These are phyloP conservation scores for Dallia pectoralis DNA, from an alignment of 2,797 vertebrate species.

Conservation along the genomic window DNA sequence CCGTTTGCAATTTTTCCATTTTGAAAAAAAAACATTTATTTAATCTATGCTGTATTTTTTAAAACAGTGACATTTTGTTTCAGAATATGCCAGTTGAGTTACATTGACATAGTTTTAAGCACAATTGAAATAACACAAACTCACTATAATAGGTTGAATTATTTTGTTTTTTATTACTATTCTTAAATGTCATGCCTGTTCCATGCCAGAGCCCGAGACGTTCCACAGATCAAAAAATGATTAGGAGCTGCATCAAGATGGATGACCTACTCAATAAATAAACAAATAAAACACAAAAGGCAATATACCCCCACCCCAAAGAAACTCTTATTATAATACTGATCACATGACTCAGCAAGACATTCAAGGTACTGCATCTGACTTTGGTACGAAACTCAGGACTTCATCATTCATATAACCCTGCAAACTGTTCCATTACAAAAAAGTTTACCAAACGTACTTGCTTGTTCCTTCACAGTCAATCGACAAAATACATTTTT, in stretches of 20 bases:
- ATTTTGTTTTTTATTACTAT: constrained; percentile 67
- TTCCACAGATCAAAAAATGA: constrained; percentile 55
- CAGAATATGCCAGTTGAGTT: not conserved
- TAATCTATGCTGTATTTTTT: not conserved
- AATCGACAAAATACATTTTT: not conserved
- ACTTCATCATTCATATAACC: not conserved
- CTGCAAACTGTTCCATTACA: not conserved
- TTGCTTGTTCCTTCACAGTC: not conserved
- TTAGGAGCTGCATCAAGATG: constrained; percentile 59
- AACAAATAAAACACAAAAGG: constrained; percentile 67
- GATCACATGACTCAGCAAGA: constrained; percentile 12
- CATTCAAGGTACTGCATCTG: not conserved
- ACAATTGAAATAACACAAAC: not conserved
- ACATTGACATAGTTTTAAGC: not conserved
- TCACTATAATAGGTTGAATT: constrained; percentile 19
- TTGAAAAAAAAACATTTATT: not conserved
- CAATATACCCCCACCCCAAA: constrained; percentile 32
- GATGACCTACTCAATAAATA: constrained; percentile 54
- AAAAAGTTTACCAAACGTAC: not conserved
- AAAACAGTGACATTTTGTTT: not conserved
- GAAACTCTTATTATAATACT: constrained; percentile 38
- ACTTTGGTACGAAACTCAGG: not conserved
- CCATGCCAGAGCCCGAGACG: constrained; percentile 61
- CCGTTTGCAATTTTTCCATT: not conserved
- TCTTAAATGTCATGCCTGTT: constrained; percentile 65